Evolutionary conservation across 2,113 vertebrate species (phyloP).

Genomic region (Damaliscus lunatus): DNA sequence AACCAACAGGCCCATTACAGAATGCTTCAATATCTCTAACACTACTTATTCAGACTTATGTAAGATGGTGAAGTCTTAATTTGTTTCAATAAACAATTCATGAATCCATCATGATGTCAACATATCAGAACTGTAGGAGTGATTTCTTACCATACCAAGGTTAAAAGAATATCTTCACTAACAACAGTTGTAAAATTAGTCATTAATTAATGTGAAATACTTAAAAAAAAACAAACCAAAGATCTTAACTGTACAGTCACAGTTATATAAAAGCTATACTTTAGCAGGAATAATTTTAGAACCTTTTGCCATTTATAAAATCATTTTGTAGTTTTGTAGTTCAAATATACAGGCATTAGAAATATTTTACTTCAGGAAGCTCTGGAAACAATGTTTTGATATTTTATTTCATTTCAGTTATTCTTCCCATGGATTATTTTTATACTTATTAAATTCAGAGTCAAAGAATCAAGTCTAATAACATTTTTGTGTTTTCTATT

Average conservation of each 20-base stretch:
- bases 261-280: not conserved
- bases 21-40: constrained; percentile 16
- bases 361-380: not conserved
- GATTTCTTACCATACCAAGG: not conserved
- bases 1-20: not conserved
- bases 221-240: not conserved
- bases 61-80: not conserved
- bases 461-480: constrained; percentile 13
- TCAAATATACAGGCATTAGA: not conserved
- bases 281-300: not conserved
- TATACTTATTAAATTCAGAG: not conserved
- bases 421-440: not conserved
- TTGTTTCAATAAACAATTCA: constrained; percentile 35
- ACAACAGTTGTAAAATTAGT: not conserved
- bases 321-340: not conserved
- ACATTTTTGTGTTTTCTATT: not conserved
- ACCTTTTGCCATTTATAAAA: not conserved
- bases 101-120: not conserved
- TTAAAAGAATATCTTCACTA: constrained; percentile 33
- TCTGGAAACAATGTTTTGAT: not conserved
- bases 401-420: not conserved
- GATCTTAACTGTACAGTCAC: not conserved
- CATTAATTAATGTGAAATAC: not conserved
- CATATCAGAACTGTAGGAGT: not conserved
- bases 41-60: constrained; percentile 10